Base-by-base conservation (phyloP, 1,140 invertebrate genomes). In the Penaeus chinensis region DNA sequence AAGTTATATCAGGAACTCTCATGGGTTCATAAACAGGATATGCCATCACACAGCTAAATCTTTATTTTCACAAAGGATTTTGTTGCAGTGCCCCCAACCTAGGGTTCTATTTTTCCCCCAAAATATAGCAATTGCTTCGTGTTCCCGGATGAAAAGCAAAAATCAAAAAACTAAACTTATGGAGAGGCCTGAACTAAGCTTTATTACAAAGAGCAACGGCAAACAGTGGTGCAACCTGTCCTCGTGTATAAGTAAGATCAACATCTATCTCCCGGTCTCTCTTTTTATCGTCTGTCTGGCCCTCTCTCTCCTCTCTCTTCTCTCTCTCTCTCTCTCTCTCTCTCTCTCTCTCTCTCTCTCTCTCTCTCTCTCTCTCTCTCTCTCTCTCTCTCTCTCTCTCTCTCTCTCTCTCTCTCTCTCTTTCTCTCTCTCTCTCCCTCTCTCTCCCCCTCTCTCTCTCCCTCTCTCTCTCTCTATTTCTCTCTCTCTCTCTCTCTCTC, bases 381-480 rank as follows among this genome's bases (percentile, higher is more conserved):
- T 42, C 37, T 42, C 76, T 78, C 37, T 47, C 47, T 42, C 37
- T 78, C 37, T 37, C 37, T 78, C 76, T 78, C 37, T 37, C 37
- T 78, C 76, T 42, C 47, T 47, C 37, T 78, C 76, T 78, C 47
- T 47, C 47, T 16, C 19, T 78, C 18, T 37, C 37, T 78, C 32
- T 47, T 16, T 37, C 37, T 78, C 76, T 54, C 54, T 54, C 16
- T 13, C 54, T 13, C 54, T 13, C 54, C 1, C 16, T 13, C 54
- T 13, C 54, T 13, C 11, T 13, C 54, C 54, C 20, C 7, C 74
- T 77, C 27, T 32, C 42, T 37, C 42, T 42, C 42, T 77, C 74
- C 10, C 74, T 87, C 69, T 90, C 74, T 37, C 42, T 42, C 27
- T 32, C 27, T 77, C 32, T 37, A 3, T 42, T 7, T 77, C 74